These are phyloP conservation scores for Apogon hyalosoma DNA, from an alignment of 2,797 vertebrate genomes.

Conservation along the genomic window DNA sequence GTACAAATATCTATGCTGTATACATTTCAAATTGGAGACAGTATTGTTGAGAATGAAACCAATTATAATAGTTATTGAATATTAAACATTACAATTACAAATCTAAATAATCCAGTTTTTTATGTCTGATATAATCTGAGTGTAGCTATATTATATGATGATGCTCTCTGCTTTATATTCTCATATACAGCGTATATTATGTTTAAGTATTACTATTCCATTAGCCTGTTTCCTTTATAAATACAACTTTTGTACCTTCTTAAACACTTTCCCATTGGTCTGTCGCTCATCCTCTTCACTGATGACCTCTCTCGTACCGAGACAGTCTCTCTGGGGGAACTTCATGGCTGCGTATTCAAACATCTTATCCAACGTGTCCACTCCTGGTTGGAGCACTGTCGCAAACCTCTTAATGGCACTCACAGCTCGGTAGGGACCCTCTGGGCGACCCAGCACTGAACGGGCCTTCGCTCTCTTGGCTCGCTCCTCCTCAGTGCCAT, in stretches of 20 bases:
- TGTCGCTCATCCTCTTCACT: constrained; percentile 94
- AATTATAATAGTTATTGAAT: too few species aligned
- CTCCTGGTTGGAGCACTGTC: constrained; percentile 86
- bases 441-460: constrained; percentile 82
- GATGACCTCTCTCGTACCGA: constrained; percentile 92
- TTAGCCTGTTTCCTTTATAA: background rate
- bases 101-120: too few species aligned
- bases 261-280: constrained; percentile 93
- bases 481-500: constrained; percentile 82
- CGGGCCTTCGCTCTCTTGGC: constrained; percentile 87
- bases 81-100: too few species aligned
- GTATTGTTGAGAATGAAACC: background rate
- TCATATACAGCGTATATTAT: too few species aligned
- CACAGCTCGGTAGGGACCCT: constrained; percentile 89
- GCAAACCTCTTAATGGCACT: constrained; percentile 83
- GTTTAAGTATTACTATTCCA: background rate
- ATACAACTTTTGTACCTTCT: constrained; percentile 87
- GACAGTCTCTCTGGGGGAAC: constrained; percentile 87
- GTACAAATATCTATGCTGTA: background rate
- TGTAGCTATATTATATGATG: too few species aligned
- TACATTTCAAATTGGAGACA: background rate
- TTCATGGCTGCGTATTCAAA: constrained; percentile 86
- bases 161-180: background rate
- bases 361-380: constrained; percentile 91
- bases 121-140: too few species aligned